A percentile compares a stretch with the other conserved stretches of the same genome.
phyloP scores from a whole-genome alignment of 2,888 invertebrate species.

The Dryobotodes eremita region DNA sequence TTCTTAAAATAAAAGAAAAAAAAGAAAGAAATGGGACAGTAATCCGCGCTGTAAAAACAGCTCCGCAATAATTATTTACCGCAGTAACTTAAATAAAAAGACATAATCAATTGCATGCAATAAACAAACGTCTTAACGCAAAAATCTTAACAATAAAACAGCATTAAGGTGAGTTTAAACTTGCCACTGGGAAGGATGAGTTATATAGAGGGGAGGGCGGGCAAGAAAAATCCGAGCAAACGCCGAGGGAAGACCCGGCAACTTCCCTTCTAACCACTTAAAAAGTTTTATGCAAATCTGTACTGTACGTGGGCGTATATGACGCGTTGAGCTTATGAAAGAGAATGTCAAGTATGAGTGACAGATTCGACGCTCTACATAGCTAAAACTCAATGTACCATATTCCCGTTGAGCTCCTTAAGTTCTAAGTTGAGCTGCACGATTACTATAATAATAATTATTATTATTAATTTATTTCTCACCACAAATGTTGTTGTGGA shows the following conservation, averaged over 20 bases:
- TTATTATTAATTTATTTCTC: background rate
- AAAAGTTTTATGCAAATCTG: constrained; percentile 71
- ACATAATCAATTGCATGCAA: constrained; percentile 62
- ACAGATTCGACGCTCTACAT: background rate
- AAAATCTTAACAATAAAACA: constrained; percentile 62
- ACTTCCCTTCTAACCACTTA: constrained; percentile 70
- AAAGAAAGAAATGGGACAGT: background rate
- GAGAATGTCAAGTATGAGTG: background rate
- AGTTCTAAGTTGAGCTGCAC: background rate
- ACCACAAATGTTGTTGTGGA: background rate
- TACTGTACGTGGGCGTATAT: constrained; percentile 32
- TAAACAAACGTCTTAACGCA: constrained; percentile 56
- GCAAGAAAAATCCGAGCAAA: constrained; percentile 62
- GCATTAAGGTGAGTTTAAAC: constrained; percentile 67
- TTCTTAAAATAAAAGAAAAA: background rate
- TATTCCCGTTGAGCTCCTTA: background rate
- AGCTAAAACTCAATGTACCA: background rate
- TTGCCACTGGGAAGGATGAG: constrained; percentile 62
- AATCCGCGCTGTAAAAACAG: background rate
- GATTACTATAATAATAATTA: no score
- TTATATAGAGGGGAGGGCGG: constrained; percentile 62
- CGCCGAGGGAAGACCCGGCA: constrained; percentile 37
- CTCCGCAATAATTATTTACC: background rate
- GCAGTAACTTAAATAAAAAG: constrained; percentile 41
- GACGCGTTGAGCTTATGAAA: background rate